These are phyloP conservation scores for Meiosimyza platycephala DNA, from an alignment of 2,888 invertebrate species.

Conservation along the genomic window DNA sequence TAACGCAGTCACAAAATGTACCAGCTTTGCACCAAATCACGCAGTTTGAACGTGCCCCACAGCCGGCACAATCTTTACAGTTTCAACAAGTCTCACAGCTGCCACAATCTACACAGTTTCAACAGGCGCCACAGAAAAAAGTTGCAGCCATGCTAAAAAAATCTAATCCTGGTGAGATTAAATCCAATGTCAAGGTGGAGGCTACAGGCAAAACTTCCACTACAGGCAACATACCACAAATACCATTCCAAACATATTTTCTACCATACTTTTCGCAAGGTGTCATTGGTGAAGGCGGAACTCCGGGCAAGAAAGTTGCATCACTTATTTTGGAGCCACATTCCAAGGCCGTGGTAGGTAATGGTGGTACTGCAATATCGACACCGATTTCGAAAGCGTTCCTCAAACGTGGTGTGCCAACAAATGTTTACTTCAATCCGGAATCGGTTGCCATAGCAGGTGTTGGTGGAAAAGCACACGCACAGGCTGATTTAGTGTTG, in stretches of 20 bases:
- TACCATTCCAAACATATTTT: constrained; percentile 62
- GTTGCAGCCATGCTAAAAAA: constrained; percentile 45
- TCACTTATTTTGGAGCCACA: constrained; percentile 73
- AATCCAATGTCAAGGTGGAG: constrained; percentile 55
- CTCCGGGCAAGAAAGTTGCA: constrained; percentile 47
- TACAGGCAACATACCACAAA: constrained; percentile 58
- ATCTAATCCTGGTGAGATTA: constrained; percentile 11
- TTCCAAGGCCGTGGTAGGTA: constrained; percentile 75
- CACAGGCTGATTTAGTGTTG: constrained; percentile 77
- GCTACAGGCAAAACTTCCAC: constrained; percentile 62
- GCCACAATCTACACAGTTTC: neutral
- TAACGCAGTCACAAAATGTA: neutral
- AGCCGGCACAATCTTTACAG: neutral
- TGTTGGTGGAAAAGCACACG: constrained; percentile 81
- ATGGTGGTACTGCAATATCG: constrained; percentile 76
- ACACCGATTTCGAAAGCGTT: constrained; percentile 77
- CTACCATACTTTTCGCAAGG: constrained; percentile 56
- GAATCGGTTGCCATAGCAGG: constrained; percentile 79
- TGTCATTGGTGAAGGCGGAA: constrained; percentile 33
- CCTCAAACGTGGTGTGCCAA: constrained; percentile 72
- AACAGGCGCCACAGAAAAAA: constrained; percentile 43
- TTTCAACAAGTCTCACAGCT: constrained; percentile 37
- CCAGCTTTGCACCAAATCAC: constrained; percentile 3
- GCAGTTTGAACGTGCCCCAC: no score
- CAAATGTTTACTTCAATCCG: constrained; percentile 76